phyloP scores from a whole-genome alignment of 2,797 vertebrate species.

The Intellagama lesueurii region DNA sequence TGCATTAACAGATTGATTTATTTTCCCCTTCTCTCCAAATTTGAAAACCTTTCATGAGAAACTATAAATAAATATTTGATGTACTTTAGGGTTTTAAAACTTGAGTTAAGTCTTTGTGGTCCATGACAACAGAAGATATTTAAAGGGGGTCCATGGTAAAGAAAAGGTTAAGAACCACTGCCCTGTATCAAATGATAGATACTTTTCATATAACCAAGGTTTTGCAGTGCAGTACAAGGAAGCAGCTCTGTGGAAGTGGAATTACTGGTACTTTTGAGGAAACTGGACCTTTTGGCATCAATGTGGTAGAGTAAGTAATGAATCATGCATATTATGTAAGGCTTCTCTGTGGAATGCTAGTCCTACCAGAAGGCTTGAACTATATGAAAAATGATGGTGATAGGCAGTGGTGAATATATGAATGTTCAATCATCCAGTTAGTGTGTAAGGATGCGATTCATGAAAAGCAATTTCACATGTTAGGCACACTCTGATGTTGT shows the following conservation, averaged over 20 bases:
- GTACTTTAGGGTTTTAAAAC: too few species aligned
- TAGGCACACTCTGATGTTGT: neutral
- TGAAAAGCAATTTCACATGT: neutral
- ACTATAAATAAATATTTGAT: too few species aligned
- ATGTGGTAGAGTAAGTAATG: neutral
- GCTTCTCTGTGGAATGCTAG: neutral
- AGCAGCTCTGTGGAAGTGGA: neutral
- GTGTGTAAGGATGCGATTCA: neutral
- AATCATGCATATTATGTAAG: neutral
- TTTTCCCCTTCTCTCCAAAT: too few species aligned
- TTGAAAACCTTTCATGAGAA: too few species aligned
- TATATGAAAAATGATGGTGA: neutral
- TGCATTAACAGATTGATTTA: too few species aligned
- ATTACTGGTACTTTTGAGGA: neutral
- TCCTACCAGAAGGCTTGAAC: neutral
- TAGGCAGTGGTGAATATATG: neutral
- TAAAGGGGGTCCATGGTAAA: too few species aligned
- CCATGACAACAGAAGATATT: too few species aligned
- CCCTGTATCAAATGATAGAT: neutral
- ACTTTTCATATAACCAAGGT: neutral
- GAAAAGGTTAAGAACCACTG: too few species aligned
- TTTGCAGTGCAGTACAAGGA: neutral
- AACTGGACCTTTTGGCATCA: neutral
- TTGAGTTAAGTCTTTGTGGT: too few species aligned
- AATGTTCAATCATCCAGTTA: neutral